Percentiles rank a stretch among this genome's conserved stretches.
Conservation (phyloP, 1,140 invertebrate species). For the Halictus rubicundus region DNA sequence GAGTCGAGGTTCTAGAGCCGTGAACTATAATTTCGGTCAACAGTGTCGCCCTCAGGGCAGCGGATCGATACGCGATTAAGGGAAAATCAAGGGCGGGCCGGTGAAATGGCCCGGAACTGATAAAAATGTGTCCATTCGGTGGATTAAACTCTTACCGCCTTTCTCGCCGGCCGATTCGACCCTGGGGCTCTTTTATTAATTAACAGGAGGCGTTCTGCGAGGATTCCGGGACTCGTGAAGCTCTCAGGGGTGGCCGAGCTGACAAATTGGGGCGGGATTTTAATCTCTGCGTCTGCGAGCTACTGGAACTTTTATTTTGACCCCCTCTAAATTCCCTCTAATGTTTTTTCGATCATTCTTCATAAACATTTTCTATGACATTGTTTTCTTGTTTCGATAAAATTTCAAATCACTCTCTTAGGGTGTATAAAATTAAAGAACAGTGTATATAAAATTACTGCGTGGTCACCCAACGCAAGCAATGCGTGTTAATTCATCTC, state of each 20-base stretch:
- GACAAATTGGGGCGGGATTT: background rate
- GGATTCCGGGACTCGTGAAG: background rate
- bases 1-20: slow-evolving; percentile 30
- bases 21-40: slow-evolving; percentile 4
- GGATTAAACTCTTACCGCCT: background rate
- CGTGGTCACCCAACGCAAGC: no score
- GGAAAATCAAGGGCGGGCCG: slow-evolving; percentile 28
- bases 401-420: no score
- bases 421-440: no score
- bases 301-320: no score
- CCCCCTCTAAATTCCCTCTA: no score
- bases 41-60: background rate
- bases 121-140: slow-evolving; percentile 36
- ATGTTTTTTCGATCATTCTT: no score
- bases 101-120: slow-evolving; percentile 39
- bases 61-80: slow-evolving; percentile 30
- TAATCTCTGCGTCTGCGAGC: background rate
- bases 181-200: slow-evolving; percentile 17
- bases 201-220: background rate
- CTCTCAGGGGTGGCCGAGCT: background rate
- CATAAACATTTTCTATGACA: no score
- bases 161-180: background rate
- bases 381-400: no score
- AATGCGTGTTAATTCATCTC: no score
- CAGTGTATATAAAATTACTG: no score